Evolutionary conservation across 2,113 vertebrate species (phyloP), one percentile per base, ranked within the genome.

Genomic region (Notechis scutatus): DNA sequence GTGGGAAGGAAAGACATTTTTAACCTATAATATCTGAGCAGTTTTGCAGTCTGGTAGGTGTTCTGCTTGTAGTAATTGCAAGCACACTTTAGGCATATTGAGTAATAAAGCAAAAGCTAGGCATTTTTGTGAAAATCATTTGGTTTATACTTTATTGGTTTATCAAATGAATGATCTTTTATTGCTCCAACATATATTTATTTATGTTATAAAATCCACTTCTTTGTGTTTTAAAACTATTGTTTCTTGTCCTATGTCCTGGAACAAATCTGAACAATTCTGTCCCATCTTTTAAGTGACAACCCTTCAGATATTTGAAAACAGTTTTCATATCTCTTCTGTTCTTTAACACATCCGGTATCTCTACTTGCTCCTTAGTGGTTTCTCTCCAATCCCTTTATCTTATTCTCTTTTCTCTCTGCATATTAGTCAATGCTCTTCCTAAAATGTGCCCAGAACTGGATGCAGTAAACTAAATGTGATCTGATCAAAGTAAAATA

Each of bases 1-100:
- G 24, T 74, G 15, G 29, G 23, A 15, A 56, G 8, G 23, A 54
- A 50, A 50, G 1, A 26, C 24, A 39, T 34, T 57, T 90, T 64
- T 8, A 52, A 47, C 24, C 47, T 74, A 9, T 50, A 9, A 50
- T 42, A 74, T 74, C 56, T 85, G 34, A 39, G 3, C 56, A 18
- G 1, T 85, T 39, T 47, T 56, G 34, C 87, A 50, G 21, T 74
- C 7, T 64, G 4, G 7, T 88, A 59, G 24, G 39, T 88, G 50
- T 47, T 91, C 29, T 45, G 91, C 94, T 95, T 88, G 9, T 42
- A 86, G 0, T 61, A 92, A 69, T 29, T 54, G 91, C 93, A 87
- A 87, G 18, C 61, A 93, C 61, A 94, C 94, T 91, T 86, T 69
- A 86, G 52, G 69, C 29, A 39, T 92, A 42, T 26, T 86, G 85